These are phyloP conservation scores for Cordilura impudica DNA, from an alignment of 2,888 invertebrate genomes.

Conservation along the genomic window DNA sequence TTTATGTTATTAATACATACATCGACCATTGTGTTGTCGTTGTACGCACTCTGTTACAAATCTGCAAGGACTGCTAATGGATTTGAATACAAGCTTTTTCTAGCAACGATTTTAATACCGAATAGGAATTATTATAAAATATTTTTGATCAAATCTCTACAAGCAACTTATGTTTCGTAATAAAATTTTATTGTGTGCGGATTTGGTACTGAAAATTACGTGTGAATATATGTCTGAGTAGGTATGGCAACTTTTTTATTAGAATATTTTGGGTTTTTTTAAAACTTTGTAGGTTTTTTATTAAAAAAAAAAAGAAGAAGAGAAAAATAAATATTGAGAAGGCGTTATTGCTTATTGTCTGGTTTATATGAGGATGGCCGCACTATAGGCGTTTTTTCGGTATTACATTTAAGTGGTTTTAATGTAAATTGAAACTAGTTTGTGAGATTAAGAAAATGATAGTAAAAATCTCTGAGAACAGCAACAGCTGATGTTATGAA, in stretches of 20 bases:
- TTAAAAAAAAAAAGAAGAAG: too few species aligned
- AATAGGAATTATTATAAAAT: too few species aligned
- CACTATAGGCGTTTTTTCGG: slow-evolving; percentile 18
- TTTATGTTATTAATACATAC: slow-evolving; percentile 60
- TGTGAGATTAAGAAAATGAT: slow-evolving; percentile 20
- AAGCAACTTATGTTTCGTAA: too few species aligned
- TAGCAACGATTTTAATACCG: too few species aligned
- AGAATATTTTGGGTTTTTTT: slow-evolving; percentile 5
- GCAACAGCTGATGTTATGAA: slow-evolving; percentile 30
- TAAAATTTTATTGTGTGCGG: too few species aligned
- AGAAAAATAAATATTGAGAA: slow-evolving; percentile 38
- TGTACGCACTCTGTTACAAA: background rate
- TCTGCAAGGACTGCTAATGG: background rate
- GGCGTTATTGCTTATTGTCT: slow-evolving; percentile 51
- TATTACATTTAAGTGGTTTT: slow-evolving; percentile 22
- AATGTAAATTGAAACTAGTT: background rate
- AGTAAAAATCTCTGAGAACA: slow-evolving; percentile 30
- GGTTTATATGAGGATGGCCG: background rate
- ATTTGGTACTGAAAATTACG: too few species aligned
- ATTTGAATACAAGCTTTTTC: background rate
- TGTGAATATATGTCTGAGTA: too few species aligned
- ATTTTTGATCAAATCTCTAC: too few species aligned
- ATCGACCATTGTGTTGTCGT: background rate
- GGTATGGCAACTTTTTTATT: background rate
- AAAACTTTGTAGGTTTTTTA: background rate